Base-by-base conservation (phyloP, 2,797 vertebrate genomes). In the Esox masquinongy region DNA sequence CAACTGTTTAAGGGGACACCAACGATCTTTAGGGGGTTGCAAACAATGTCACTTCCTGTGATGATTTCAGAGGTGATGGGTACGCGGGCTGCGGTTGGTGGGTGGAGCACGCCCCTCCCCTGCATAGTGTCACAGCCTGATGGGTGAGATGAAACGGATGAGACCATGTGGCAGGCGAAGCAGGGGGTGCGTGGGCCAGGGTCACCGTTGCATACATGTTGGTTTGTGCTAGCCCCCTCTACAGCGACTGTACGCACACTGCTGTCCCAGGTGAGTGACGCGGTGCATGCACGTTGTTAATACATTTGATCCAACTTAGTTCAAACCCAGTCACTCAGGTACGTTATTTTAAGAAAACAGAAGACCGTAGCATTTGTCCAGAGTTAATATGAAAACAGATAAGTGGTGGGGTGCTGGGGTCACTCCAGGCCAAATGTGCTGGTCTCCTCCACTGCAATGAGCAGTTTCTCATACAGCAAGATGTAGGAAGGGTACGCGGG, bases 391-490 rank as follows among this genome's bases (percentile, higher is more conserved):
- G 99, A 84, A 68, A 75, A 74, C 61, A 77, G 50, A 83, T 53
- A 49, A 47, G 68, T 70, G 68, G 66, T 36, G 73, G 8, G 69
- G 12, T 24, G 34, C 70, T 26, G 50, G 49, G 26, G 16, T 71
- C 49, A 31, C 70, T 53, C 49, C 49, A 96, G 94, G 89, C 96
- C 96, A 90, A 96, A 96, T 70, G 97, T 99, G 92, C 97, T 99
- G 79, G 98, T 99, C 92, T 99, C 98, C 94, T 99, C 98, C 88
- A 99, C 98, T 9, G 97, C 98, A 26, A 96, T 95, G 82, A 99
- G 90, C 77, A 99, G 89, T 89, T 99, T 99, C 86, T 99, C 98
- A 53, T 97, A 96, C 75, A 99, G 91, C 95, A 97, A 96, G 76
- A 95, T 96, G 91, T 97, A 97, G 0, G 98, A 98, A 3, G 97